phyloP scores from a whole-genome alignment of 2,888 invertebrate species.

The Furcula furcula region DNA sequence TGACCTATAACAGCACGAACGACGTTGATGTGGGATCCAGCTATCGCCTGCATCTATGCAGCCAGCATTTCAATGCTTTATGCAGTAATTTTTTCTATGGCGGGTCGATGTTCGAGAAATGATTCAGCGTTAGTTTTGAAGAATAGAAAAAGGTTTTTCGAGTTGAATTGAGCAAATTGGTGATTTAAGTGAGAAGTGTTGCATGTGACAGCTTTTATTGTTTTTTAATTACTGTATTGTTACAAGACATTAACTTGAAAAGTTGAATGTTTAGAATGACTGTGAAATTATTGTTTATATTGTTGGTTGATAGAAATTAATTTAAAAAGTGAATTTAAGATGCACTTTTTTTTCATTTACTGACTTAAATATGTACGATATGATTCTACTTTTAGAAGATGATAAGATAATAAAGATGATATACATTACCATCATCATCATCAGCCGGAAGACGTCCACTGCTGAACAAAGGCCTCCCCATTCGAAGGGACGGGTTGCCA shows the following conservation, averaged over 20 bases:
- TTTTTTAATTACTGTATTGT: neutral
- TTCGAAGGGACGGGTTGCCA: too few relatives aligned
- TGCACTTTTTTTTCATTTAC: too few relatives aligned
- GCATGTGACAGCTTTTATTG: conserved; percentile 1
- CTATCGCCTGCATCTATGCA: conserved; percentile 48
- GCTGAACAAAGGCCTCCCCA: too few relatives aligned
- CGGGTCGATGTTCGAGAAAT: conserved; percentile 44
- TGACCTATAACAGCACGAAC: conserved; percentile 53
- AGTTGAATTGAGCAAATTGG: neutral
- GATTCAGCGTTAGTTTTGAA: conserved; percentile 26
- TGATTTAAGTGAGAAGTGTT: neutral
- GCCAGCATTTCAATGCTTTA: conserved; percentile 53
- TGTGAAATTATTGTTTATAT: neutral
- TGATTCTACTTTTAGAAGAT: too few relatives aligned
- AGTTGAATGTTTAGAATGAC: too few relatives aligned
- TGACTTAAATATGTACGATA: too few relatives aligned
- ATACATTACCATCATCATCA: too few relatives aligned
- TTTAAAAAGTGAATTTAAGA: too few relatives aligned
- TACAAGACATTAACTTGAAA: too few relatives aligned
- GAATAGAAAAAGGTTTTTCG: conserved; percentile 11
- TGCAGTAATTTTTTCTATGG: conserved; percentile 45
- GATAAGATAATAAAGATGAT: too few relatives aligned
- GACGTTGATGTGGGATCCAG: conserved; percentile 40
- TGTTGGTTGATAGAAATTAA: too few relatives aligned
- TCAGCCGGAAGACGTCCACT: too few relatives aligned